A percentile compares a stretch with the other conserved stretches of the same genome.
Conservation (phyloP, 2,888 invertebrate genomes). For the Andricus curvator region DNA sequence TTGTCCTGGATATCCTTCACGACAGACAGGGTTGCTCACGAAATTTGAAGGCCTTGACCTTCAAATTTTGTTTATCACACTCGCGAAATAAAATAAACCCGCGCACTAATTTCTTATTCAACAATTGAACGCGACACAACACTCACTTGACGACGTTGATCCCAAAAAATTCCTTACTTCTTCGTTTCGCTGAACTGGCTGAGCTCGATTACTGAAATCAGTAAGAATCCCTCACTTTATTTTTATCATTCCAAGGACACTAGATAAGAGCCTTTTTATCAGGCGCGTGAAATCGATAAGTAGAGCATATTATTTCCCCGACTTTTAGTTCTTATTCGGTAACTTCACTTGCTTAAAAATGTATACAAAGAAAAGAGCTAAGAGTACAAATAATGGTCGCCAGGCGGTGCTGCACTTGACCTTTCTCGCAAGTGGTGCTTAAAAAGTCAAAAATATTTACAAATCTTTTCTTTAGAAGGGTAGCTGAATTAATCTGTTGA, state of each 20-base stretch:
- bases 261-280: conserved; percentile 4
- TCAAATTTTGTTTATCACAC: conserved; percentile 49
- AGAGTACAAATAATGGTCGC: not conserved
- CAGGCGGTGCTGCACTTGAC: not conserved
- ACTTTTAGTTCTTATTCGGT: not conserved
- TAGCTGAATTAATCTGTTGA: not conserved
- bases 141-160: conserved; percentile 16
- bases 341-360: not conserved
- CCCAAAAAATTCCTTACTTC: conserved; percentile 3
- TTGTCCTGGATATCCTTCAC: conserved; percentile 52
- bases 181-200: not conserved
- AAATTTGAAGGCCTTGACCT: conserved; percentile 59
- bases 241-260: not conserved
- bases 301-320: not conserved
- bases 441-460: not conserved
- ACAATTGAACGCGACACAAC: conserved; percentile 34
- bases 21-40: conserved; percentile 15
- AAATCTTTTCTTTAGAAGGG: not conserved
- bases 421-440: not conserved
- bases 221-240: not conserved
- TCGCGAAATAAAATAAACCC: conserved; percentile 17
- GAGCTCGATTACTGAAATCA: conserved; percentile 22
- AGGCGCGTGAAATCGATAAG: not conserved
- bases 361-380: not conserved
- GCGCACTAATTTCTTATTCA: not conserved